A percentile compares a stretch with the other conserved stretches of the same genome.
Conservation (phyloP, 2,797 vertebrate species). For the Ctenopoma multispine region DNA sequence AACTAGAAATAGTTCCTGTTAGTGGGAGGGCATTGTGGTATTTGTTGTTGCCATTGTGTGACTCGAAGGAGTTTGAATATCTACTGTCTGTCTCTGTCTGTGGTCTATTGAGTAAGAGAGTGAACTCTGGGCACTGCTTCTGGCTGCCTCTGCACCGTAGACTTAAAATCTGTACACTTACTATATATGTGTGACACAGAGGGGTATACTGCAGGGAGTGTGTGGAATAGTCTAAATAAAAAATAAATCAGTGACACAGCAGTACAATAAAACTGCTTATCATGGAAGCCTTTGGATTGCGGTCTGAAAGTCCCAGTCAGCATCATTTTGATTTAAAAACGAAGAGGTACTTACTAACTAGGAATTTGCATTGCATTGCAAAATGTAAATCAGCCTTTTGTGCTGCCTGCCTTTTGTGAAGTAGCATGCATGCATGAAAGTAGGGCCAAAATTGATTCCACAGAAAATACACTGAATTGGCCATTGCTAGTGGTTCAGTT, state of each 20-base stretch:
- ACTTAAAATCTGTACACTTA: background rate
- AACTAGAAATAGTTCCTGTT: background rate
- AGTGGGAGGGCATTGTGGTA: background rate
- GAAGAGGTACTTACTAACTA: constrained; percentile 73
- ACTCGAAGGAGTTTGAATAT: constrained; percentile 3
- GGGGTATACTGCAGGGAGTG: constrained; percentile 17
- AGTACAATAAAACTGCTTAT: constrained; percentile 70
- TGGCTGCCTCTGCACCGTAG: background rate
- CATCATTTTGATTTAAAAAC: constrained; percentile 76
- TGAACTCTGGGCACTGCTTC: background rate
- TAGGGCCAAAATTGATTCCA: constrained; percentile 49
- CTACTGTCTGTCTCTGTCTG: background rate
- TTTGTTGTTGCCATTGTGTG: background rate
- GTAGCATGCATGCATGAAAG: constrained; percentile 42
- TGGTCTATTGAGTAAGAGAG: constrained; percentile 8
- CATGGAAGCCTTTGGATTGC: constrained; percentile 59
- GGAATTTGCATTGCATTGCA: constrained; percentile 70
- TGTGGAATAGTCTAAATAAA: constrained; percentile 18
- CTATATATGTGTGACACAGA: constrained; percentile 22
- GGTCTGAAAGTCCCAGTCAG: constrained; percentile 68
- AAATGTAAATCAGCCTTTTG: constrained; percentile 77
- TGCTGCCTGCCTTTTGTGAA: constrained; percentile 53
- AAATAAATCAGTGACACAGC: constrained; percentile 59
- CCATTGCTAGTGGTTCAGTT: constrained; percentile 37
- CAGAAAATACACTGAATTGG: constrained; percentile 39